Evolutionary conservation across 1,140 invertebrate genomes (phyloP).

Genomic region (Bilobella aurantiaca): DNA sequence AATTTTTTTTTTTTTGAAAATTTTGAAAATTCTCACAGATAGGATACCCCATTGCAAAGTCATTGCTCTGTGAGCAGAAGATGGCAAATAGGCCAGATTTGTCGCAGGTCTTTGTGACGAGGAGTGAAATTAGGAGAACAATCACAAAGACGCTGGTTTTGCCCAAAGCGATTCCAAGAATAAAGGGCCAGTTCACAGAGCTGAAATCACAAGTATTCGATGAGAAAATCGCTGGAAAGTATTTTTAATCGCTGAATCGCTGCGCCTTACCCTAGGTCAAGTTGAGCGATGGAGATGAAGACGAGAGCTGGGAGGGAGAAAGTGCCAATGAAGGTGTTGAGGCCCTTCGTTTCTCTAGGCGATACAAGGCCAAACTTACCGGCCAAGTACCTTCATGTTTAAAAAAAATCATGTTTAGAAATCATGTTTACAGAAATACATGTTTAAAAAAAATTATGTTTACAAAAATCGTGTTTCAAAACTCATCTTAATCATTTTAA

Average conservation of each 20-base stretch:
- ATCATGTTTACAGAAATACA: not conserved
- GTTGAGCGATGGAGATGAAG: slow-evolving; percentile 74
- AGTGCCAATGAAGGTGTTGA: slow-evolving; percentile 84
- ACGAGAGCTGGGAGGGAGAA: slow-evolving; percentile 86
- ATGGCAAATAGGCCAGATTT: slow-evolving; percentile 84
- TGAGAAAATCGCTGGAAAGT: not conserved
- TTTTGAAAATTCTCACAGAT: slow-evolving; percentile 60
- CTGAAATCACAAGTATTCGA: slow-evolving; percentile 21
- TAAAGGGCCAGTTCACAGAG: slow-evolving; percentile 78
- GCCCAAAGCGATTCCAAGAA: slow-evolving; percentile 70
- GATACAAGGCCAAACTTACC: slow-evolving; percentile 74
- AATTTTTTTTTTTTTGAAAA: not conserved
- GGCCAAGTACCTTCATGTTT: slow-evolving; percentile 63
- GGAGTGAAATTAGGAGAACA: slow-evolving; percentile 65
- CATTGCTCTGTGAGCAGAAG: slow-evolving; percentile 93
- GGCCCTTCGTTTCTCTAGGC: slow-evolving; percentile 73
- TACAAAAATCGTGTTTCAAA: too few species aligned
- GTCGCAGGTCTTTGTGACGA: slow-evolving; percentile 69
- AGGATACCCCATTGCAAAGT: slow-evolving; percentile 93
- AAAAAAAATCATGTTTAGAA: not conserved
- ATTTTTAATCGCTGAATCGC: too few species aligned
- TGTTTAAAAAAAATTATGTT: not conserved
- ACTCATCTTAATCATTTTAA: slow-evolving; percentile 3
- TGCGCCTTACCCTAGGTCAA: slow-evolving; percentile 57
- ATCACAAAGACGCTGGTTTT: slow-evolving; percentile 76